Evolutionary conservation across 1,140 invertebrate genomes (phyloP).

Genomic region (Cyrtorhinus lividipennis): DNA sequence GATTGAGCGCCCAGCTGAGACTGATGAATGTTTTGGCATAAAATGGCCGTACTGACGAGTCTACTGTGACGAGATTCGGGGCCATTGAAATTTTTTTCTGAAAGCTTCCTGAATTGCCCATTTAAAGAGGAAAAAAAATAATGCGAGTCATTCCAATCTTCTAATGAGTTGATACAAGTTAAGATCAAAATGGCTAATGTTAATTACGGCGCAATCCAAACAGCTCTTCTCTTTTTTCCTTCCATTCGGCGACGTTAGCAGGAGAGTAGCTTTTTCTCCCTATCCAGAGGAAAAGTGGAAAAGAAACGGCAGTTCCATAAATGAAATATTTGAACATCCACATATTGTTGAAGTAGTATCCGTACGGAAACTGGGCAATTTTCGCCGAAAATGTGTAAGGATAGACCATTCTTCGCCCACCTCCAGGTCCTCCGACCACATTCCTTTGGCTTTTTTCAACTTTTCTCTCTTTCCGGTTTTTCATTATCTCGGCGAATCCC

Average conservation of each 20-base stretch:
- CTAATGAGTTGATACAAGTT: too few species aligned
- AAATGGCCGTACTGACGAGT: too few species aligned
- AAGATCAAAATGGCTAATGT: too few species aligned
- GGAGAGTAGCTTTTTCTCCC: conserved; percentile 38
- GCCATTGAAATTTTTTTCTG: too few species aligned
- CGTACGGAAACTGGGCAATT: conserved; percentile 58
- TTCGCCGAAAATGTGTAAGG: conserved; percentile 66
- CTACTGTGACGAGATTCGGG: too few species aligned
- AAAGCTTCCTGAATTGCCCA: too few species aligned
- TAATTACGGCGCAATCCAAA: not conserved
- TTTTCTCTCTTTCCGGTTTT: not conserved
- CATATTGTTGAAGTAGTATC: conserved; percentile 48
- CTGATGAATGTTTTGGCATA: too few species aligned
- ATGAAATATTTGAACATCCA: conserved; percentile 56
- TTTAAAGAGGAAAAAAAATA: too few species aligned
- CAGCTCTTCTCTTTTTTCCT: conserved; percentile 41
- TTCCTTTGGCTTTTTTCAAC: not conserved
- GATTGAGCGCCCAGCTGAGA: too few species aligned
- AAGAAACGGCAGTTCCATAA: conserved; percentile 34
- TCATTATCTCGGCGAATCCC: not conserved
- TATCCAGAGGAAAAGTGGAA: conserved; percentile 57
- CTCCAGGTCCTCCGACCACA: not conserved
- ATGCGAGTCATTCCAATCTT: too few species aligned
- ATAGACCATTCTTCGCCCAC: conserved; percentile 56
- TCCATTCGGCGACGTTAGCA: conserved; percentile 53